A percentile compares a stretch with the other conserved stretches of the same genome.
phyloP scores from a whole-genome alignment of 2,113 vertebrate genomes.

The Litocranius walleri region DNA sequence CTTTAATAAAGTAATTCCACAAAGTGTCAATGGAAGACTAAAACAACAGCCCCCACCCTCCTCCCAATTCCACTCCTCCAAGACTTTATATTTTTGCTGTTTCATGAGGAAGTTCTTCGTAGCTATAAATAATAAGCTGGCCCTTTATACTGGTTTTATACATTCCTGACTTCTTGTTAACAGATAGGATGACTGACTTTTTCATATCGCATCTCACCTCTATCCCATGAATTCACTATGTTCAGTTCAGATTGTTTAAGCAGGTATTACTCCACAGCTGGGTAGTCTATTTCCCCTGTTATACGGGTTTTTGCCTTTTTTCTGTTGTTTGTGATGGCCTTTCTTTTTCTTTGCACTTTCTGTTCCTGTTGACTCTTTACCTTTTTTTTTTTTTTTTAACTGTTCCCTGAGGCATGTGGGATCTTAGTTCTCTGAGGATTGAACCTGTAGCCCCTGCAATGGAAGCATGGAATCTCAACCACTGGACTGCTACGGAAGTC shows the following conservation, averaged over 20 bases:
- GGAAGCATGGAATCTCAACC: not conserved
- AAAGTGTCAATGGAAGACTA: not conserved
- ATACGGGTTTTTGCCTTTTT: not conserved
- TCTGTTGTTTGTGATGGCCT: not conserved
- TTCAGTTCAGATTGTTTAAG: not conserved
- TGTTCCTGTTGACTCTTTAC: not conserved
- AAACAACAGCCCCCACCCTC: not conserved
- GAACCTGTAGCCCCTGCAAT: not conserved
- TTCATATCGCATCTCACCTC: not conserved
- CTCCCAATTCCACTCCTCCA: not conserved
- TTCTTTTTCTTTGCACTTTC: not conserved
- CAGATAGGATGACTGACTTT: not conserved
- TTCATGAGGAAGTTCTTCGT: not conserved
- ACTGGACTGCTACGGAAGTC: not conserved
- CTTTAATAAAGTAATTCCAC: not conserved
- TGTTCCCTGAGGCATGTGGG: not conserved
- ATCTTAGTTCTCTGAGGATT: not conserved
- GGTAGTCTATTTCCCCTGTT: not conserved
- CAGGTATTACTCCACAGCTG: not conserved
- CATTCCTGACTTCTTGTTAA: not conserved
- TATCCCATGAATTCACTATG: not conserved
- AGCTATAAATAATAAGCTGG: not conserved
- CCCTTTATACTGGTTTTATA: not conserved
- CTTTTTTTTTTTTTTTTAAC: not conserved
- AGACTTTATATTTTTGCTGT: not conserved